Evolutionary conservation across 92 coral and sea anemone genomes (phyloP), one percentile per base, ranked within the genome.

Genomic region (Blastomussa wellsi): DNA sequence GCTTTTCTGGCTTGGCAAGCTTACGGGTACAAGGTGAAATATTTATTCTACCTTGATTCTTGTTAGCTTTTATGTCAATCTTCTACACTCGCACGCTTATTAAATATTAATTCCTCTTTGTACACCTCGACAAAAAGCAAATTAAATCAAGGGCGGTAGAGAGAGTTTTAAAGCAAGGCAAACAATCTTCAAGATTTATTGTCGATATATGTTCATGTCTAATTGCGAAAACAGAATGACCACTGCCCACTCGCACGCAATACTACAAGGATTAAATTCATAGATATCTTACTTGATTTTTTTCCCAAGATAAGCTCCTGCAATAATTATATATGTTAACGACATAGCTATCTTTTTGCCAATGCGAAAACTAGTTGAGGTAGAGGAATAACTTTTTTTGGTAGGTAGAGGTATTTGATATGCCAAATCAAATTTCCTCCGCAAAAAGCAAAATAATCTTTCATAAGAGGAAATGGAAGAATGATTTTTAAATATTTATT

Each of bases 391-490:
- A 7, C 5, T 24, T 38, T 19, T 20, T 12, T 17, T 70, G 74
- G 32, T 44, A 44, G 10, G 5, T 57, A 7, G 75, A 0, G 75
- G 44, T 24, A 70, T 13, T 33, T 35, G 13, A 38, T 70, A 16
- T 33, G n/a, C n/a, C 75, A 70, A 70, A 70, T 35, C 75, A 70
- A 70, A 70, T 70, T 70, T 36, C 48, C 75, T 37, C 13, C 7
- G 44, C n/a, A 33, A 48, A 36, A 33, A 20, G 75, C 44, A 37
- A 38, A 36, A 33, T 35, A 70, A 70, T 70, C 17, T 8, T 33
- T 37, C 6, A 35, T 35, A 20, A 36, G 3, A 70, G 75, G 75
- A 70, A 70, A 16, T 70, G 5, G 5, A 47, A 5, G 75, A 14
- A 5, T 70, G 41, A 6, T 38, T 70, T 16, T 15, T 24, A 70